Evolutionary conservation across 2,113 vertebrate genomes (phyloP), one percentile per base, ranked within the genome.

Genomic region (Epinephelus cyanopodus): DNA sequence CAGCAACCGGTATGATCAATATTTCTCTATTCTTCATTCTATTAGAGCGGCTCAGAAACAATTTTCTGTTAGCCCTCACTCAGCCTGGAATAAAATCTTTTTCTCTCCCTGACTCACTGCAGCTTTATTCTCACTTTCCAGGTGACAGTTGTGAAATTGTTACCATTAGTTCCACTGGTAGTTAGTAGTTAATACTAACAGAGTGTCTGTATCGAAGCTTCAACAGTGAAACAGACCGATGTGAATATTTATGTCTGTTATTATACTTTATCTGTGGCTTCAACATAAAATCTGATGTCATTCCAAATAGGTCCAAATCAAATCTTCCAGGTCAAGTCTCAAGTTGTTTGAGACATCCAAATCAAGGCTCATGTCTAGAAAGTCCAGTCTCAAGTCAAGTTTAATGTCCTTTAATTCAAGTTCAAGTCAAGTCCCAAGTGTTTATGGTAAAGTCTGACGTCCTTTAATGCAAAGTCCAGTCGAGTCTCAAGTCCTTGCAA

Each of bases 1-100:
- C 88, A 80, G 67, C 81, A 85, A 52, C 61, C 27, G 39, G 58
- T 50, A 56, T 88, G 83, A 92, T 93, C 90, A 87, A 92, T 94
- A 92, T 86, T 89, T 92, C 76, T 84, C 84, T 70, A 89, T 90
- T 89, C 80, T 84, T 86, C 75, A 56, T 91, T 92, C 81, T 87
- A 89, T 87, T 90, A 87, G 69, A 88, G 79, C 11, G 0, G 76
- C 86, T 94, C 87, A 81, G 76, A 84, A 87, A 90, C 89, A 78
- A 85, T 92, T 82, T 88, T 89, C 70, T 74, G 62, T 87, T 63
- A 78, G 83, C 61, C 53, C 57, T 89, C 83, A 67, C 58, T 86
- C 73, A 67, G 33, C 25, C 42, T 70, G 74, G 72, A 86, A 87
- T 87, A 84, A 86, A 85, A 90, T 45, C 66, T 9, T 39, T 81